A percentile compares a stretch with the other conserved stretches of the same genome.
These are phyloP conservation scores for Rhinolophus sinicus DNA, from an alignment of 2,113 vertebrate species.

Conservation along the genomic window DNA sequence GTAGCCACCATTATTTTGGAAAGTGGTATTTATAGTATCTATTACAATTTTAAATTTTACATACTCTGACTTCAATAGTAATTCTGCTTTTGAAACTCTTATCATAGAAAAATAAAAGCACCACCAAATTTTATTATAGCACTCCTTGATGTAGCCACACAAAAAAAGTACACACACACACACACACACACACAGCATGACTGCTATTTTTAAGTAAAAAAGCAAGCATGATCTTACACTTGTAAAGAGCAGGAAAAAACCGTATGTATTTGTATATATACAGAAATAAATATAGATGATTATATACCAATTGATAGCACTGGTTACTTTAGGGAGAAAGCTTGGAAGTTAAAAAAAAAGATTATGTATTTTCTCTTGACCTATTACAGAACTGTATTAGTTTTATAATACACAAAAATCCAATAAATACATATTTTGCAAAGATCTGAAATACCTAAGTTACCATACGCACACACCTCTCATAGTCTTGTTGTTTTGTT, in stretches of 20 bases:
- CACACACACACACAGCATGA: background rate
- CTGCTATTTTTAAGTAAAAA: slow-evolving; percentile 33
- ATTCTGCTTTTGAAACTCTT: background rate
- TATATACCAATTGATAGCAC: background rate
- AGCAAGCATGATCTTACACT: background rate
- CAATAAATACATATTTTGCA: background rate
- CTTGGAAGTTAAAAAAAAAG: background rate
- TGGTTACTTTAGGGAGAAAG: background rate
- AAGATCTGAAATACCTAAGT: background rate
- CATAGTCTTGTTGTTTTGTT: background rate
- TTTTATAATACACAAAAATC: slow-evolving; percentile 22
- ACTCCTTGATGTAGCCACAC: background rate
- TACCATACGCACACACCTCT: background rate
- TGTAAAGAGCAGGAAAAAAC: background rate
- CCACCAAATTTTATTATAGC: background rate
- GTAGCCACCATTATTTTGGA: background rate
- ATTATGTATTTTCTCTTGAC: background rate
- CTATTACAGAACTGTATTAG: background rate
- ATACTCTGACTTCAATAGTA: background rate
- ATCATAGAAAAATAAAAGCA: background rate
- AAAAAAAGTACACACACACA: background rate
- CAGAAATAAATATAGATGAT: background rate
- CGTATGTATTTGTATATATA: background rate
- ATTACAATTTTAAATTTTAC: background rate
- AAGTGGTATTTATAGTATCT: background rate